Percentiles rank a stretch among this genome's conserved stretches.
These are phyloP conservation scores for Ictidomys tridecemlineatus DNA, from an alignment of 2,113 vertebrate genomes.

Conservation along the genomic window DNA sequence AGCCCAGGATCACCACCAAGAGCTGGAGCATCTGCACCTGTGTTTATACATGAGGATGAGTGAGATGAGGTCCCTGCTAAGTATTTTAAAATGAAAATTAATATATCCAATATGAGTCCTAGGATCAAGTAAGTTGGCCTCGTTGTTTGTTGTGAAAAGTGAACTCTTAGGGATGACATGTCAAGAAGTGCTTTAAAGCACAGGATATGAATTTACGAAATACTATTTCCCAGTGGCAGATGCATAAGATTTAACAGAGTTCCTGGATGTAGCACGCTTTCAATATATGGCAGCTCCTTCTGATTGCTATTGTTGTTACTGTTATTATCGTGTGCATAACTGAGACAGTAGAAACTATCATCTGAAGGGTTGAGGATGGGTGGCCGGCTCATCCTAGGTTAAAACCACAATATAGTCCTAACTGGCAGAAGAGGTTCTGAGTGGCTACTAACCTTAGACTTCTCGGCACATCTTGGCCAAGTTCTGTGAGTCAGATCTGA, in stretches of 20 bases:
- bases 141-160: neutral
- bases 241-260: neutral
- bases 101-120: neutral
- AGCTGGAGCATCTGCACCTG: rapidly evolving
- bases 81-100: neutral
- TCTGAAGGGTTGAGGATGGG: neutral
- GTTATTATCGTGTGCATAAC: neutral
- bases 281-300: neutral
- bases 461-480: neutral
- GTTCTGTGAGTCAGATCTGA: neutral
- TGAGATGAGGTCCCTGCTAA: neutral
- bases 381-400: neutral
- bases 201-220: neutral
- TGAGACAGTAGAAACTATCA: neutral
- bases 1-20: neutral
- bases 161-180: neutral
- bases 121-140: neutral
- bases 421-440: neutral
- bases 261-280: neutral
- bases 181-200: neutral
- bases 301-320: neutral
- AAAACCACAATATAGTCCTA: neutral
- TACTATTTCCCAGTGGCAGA: neutral
- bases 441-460: neutral
- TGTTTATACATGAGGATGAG: neutral